Percentiles rank a stretch among this genome's conserved stretches.
These are phyloP conservation scores for Camponotus floridanus DNA, from an alignment of 1,140 invertebrate genomes.

Conservation along the genomic window DNA sequence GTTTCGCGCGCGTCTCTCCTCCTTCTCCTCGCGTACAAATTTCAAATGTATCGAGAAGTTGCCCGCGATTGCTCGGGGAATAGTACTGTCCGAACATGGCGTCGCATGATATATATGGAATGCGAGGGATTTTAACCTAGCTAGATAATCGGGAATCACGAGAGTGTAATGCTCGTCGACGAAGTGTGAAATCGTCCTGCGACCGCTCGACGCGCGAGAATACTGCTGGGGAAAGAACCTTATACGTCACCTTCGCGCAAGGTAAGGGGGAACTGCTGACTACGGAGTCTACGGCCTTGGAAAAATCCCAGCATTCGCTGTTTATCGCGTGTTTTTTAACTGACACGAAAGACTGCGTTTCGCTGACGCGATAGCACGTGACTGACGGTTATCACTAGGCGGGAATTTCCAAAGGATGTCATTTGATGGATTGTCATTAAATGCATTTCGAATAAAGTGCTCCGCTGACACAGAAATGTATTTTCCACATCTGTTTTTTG, in stretches of 20 bases:
- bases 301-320: background rate
- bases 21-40: background rate
- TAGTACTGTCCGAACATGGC: background rate
- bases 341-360: background rate
- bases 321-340: background rate
- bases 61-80: background rate
- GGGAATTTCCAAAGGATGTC: conserved; percentile 8
- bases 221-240: background rate
- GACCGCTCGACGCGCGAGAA: background rate
- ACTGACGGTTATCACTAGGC: background rate
- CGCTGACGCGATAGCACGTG: background rate
- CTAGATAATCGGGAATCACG: no score
- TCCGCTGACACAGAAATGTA: no score
- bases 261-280: background rate
- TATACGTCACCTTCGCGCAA: background rate
- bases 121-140: background rate
- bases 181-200: background rate
- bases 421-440: background rate
- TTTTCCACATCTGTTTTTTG: background rate
- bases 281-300: no score
- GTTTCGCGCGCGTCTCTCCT: no score
- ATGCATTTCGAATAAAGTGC: background rate
- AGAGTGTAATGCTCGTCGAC: background rate
- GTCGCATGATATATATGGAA: background rate
- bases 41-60: conserved; percentile 9